phyloP scores from a whole-genome alignment of 1,140 invertebrate genomes.

The Caenorhabditis inopinata region DNA sequence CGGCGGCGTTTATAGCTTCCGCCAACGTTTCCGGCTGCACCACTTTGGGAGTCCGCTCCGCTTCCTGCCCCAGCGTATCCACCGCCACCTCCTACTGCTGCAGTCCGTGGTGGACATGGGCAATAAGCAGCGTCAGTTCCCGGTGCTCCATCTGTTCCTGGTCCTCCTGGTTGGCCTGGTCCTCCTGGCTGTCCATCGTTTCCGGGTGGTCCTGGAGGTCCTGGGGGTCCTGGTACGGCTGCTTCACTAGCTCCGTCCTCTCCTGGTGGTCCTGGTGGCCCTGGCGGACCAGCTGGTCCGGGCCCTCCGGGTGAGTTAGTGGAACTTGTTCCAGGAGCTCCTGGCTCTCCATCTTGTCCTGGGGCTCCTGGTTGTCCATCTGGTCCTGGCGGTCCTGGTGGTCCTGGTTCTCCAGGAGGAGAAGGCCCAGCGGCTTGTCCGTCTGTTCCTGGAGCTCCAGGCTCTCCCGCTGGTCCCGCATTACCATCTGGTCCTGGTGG shows the following conservation, averaged over 20 bases:
- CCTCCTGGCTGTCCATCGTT: conserved; percentile 22
- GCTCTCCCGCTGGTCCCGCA: conserved; percentile 23
- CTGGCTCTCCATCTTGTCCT: conserved; percentile 36
- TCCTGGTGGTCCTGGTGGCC: conserved; percentile 13
- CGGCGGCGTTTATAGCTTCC: not conserved
- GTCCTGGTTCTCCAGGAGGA: conserved; percentile 37
- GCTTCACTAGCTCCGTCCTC: not conserved
- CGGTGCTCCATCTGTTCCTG: conserved; percentile 1
- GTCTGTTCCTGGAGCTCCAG: conserved; percentile 41
- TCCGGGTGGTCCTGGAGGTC: conserved; percentile 23
- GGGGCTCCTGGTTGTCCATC: conserved; percentile 36
- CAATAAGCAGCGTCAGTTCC: not conserved
- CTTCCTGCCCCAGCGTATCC: conserved; percentile 18
- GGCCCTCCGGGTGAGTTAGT: not conserved
- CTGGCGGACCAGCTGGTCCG: not conserved
- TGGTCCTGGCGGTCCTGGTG: conserved; percentile 35
- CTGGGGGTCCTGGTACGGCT: not conserved
- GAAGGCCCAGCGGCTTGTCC: conserved; percentile 23
- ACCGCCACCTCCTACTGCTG: not conserved
- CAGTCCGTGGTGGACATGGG: not conserved
- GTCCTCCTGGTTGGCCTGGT: conserved; percentile 13
- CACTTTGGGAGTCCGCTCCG: too few species aligned
- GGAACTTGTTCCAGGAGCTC: conserved; percentile 29
- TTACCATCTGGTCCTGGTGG: conserved; percentile 37
- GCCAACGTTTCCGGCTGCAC: not conserved